A percentile compares a stretch with the other conserved stretches of the same genome.
Evolutionary conservation across 2,113 vertebrate species (phyloP).

Genomic region (Platanista minor): DNA sequence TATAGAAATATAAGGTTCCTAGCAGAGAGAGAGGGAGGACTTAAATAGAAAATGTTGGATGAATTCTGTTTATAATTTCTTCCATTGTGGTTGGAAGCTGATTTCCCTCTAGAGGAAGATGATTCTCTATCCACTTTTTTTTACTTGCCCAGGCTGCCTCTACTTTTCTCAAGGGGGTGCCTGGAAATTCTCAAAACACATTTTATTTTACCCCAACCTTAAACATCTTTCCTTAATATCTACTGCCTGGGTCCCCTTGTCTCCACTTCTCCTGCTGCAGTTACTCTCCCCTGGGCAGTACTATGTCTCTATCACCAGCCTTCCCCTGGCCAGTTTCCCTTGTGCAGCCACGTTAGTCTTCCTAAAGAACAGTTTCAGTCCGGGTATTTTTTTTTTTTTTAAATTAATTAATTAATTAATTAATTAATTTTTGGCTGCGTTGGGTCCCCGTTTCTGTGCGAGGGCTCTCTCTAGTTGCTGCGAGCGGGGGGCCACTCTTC

Average conservation of each 20-base stretch:
- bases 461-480: too few species aligned
- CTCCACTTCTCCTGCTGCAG: background rate
- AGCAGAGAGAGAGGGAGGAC: slow-evolving; percentile 15
- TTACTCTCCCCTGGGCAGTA: background rate
- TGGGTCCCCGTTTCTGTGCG: too few species aligned
- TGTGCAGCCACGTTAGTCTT: background rate
- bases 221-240: background rate
- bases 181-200: slow-evolving; percentile 22
- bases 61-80: slow-evolving; percentile 45
- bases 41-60: slow-evolving; percentile 49
- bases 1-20: slow-evolving; percentile 51
- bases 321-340: background rate
- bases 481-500: too few species aligned
- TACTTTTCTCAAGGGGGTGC: background rate
- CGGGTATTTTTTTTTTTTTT: background rate
- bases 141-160: background rate
- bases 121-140: background rate
- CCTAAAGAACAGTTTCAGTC: background rate
- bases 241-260: background rate
- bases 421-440: too few species aligned
- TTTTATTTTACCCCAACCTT: background rate
- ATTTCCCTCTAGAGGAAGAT: slow-evolving; percentile 27
- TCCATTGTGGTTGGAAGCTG: slow-evolving; percentile 20
- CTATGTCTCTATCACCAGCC: background rate
- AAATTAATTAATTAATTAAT: too few species aligned